Evolutionary conservation across 1,140 invertebrate genomes (phyloP).

Genomic region (Anastatus disparis): DNA sequence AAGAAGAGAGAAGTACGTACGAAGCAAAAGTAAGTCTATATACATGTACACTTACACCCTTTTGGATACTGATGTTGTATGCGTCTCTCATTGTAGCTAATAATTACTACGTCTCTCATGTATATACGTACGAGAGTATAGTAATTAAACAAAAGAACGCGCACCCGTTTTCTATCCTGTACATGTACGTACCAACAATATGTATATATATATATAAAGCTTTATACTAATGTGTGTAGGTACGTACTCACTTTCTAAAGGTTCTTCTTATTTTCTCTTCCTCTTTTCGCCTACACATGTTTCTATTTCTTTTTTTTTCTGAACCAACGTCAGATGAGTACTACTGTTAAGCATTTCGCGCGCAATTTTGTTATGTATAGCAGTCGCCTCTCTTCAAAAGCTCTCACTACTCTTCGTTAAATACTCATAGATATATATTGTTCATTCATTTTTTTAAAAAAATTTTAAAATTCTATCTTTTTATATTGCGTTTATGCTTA

Average conservation of each 20-base stretch:
- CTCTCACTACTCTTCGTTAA: not conserved
- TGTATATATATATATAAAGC: slow-evolving; percentile 40
- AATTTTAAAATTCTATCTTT: no score
- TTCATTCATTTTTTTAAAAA: no score
- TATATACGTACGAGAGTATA: slow-evolving; percentile 41
- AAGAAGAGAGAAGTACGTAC: no score
- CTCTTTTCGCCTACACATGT: not conserved
- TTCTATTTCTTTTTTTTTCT: no score
- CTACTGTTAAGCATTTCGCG: not conserved
- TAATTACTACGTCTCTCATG: slow-evolving; percentile 56
- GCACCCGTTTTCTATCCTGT: no score
- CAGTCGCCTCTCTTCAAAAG: not conserved
- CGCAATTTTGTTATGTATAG: not conserved
- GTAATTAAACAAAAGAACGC: slow-evolving; percentile 61
- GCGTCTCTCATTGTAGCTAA: slow-evolving; percentile 58
- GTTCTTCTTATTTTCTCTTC: not conserved
- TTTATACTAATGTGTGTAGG: slow-evolving; percentile 35
- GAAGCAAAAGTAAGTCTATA: no score
- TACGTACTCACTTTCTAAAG: slow-evolving; percentile 30
- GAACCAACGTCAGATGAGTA: no score
- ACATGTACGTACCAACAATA: no score
- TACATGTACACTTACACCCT: no score
- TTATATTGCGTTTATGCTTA: no score
- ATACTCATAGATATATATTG: no score
- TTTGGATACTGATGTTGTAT: no score